Conservation (phyloP, 2,888 invertebrate species). For the Papilio demoleus region DNA sequence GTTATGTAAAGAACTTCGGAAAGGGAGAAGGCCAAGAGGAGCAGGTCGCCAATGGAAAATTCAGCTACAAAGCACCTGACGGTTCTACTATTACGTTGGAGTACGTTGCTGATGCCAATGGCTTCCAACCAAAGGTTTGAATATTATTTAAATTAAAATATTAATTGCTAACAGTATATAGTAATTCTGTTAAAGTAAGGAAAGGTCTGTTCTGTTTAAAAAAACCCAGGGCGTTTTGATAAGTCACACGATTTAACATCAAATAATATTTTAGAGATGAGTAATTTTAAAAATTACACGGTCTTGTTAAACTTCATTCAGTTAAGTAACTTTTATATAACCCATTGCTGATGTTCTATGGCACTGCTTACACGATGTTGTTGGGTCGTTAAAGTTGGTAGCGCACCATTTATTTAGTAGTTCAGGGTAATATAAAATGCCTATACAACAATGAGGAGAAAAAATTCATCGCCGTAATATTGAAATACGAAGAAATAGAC, state of each 20-base stretch:
- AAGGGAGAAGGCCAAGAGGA: constrained; percentile 80
- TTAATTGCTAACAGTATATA: too few species aligned
- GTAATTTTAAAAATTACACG: not conserved
- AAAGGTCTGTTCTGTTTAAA: too few species aligned
- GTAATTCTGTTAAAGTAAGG: too few species aligned
- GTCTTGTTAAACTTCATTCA: too few species aligned
- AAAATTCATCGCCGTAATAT: too few species aligned
- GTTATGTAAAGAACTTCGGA: constrained; percentile 84
- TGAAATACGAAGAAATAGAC: too few species aligned
- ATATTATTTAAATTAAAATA: too few species aligned
- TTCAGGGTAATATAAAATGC: not conserved
- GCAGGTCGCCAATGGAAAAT: constrained; percentile 84
- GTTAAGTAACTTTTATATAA: constrained; percentile 23
- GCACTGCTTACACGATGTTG: constrained; percentile 15
- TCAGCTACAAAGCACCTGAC: constrained; percentile 87
- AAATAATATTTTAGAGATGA: not conserved
- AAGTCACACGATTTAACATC: too few species aligned
- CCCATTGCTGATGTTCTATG: constrained; percentile 12
- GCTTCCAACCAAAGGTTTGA: constrained; percentile 85
- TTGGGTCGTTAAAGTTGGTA: not conserved
- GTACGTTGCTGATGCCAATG: constrained; percentile 88
- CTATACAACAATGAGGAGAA: not conserved
- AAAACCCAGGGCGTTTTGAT: too few species aligned
- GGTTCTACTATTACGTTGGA: constrained; percentile 85
- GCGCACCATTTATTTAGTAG: not conserved